A percentile compares a stretch with the other conserved stretches of the same genome.
phyloP scores from a whole-genome alignment of 2,113 vertebrate species.

The Saccopteryx leptura region DNA sequence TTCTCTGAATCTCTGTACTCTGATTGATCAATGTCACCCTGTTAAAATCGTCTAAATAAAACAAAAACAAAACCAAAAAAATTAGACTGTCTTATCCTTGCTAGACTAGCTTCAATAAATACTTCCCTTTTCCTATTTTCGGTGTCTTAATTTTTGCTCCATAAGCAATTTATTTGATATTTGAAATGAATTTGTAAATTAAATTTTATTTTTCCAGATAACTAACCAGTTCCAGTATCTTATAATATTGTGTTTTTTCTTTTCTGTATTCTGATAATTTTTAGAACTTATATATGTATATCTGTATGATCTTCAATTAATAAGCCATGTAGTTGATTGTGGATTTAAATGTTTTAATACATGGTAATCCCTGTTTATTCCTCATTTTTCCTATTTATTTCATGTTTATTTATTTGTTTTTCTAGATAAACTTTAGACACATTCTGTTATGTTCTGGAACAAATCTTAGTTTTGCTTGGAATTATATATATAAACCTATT shows the following conservation, averaged over 20 bases:
- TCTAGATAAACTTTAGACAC: neutral
- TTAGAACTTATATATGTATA: neutral
- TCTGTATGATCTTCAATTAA: neutral
- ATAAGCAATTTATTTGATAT: neutral
- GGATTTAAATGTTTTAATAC: constrained; percentile 1
- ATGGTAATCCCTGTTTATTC: neutral
- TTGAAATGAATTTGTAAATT: constrained; percentile 39
- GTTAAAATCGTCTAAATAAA: too few species aligned
- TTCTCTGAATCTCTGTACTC: too few species aligned
- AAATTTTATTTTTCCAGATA: constrained; percentile 40
- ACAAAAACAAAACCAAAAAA: too few species aligned
- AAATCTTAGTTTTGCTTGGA: constrained; percentile 48
- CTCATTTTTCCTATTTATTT: neutral
- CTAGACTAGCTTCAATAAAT: constrained; percentile 9
- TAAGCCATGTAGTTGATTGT: constrained; percentile 3
- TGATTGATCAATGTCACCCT: too few species aligned
- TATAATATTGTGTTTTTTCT: neutral
- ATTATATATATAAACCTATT: neutral
- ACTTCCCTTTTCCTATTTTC: neutral
- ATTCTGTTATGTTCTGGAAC: constrained; percentile 19
- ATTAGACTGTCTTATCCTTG: neutral
- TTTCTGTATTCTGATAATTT: neutral
- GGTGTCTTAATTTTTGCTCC: constrained; percentile 7
- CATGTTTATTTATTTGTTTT: constrained; percentile 51
- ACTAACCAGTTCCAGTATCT: neutral